A percentile compares a stretch with the other conserved stretches of the same genome.
Conservation (phyloP, 2,797 vertebrate species). For the Acridotheres tristis region DNA sequence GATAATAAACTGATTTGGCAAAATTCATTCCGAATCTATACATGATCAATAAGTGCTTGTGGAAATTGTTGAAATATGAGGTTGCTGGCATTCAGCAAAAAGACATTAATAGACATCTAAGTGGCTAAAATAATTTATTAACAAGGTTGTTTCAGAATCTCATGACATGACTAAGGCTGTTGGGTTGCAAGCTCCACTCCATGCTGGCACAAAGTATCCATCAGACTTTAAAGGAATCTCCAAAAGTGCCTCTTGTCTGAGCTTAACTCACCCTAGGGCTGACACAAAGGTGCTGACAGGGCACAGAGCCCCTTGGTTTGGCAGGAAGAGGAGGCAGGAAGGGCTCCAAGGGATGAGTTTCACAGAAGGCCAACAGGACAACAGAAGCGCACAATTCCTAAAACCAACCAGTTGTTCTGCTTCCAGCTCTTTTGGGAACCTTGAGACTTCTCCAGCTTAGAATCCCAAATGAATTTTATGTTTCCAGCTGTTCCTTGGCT, state of each 20-base stretch:
- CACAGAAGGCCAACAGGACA: not conserved
- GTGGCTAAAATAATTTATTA: conserved; percentile 52
- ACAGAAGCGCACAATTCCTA: not conserved
- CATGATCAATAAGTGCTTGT: conserved; percentile 48
- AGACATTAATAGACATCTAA: conserved; percentile 46
- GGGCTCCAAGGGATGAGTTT: not conserved
- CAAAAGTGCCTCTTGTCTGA: not conserved
- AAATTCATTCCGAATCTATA: conserved; percentile 63
- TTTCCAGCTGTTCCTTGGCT: not conserved
- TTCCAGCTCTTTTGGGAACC: not conserved
- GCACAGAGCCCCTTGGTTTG: not conserved
- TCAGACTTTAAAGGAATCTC: not conserved
- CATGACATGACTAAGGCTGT: not conserved
- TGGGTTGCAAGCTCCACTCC: not conserved
- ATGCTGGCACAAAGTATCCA: not conserved
- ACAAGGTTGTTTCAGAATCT: not conserved
- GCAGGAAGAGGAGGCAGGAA: not conserved
- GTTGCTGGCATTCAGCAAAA: conserved; percentile 38
- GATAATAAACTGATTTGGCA: conserved; percentile 55
- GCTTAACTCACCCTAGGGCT: not conserved
- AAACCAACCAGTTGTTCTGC: not conserved
- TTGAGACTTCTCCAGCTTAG: not conserved
- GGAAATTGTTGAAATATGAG: conserved; percentile 47
- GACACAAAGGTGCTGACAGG: not conserved
- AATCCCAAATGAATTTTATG: not conserved